A percentile compares a stretch with the other conserved stretches of the same genome.
These are phyloP conservation scores for Drepana arcuata DNA, from an alignment of 1,140 invertebrate species.

Conservation along the genomic window DNA sequence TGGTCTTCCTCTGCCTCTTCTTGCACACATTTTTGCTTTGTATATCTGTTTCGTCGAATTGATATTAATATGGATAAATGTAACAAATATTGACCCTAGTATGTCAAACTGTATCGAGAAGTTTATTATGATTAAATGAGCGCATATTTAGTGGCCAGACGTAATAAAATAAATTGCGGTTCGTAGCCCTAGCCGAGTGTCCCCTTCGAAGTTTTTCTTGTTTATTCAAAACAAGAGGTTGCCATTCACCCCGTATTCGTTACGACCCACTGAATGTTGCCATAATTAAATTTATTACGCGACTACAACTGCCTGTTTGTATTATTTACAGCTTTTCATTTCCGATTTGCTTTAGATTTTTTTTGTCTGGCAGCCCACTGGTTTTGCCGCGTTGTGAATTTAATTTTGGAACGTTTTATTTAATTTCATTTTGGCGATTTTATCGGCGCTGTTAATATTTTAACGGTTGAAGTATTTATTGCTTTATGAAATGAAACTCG, in stretches of 20 bases:
- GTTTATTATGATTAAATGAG: no score
- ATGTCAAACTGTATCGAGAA: no score
- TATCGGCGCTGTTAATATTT: no score
- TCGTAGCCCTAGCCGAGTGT: neutral
- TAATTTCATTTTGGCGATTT: no score
- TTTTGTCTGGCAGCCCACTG: no score
- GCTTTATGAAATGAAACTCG: no score
- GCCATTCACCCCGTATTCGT: constrained; percentile 4
- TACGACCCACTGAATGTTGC: constrained; percentile 15
- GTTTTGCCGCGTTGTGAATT: no score
- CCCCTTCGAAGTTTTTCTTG: constrained; percentile 1
- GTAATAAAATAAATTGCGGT: neutral
- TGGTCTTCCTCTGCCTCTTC: no score
- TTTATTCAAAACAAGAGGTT: constrained; percentile 6
- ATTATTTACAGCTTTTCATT: constrained; percentile 25
- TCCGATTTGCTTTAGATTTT: constrained; percentile 19
- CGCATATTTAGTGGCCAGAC: neutral
- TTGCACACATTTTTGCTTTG: no score
- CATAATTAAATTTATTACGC: constrained; percentile 30
- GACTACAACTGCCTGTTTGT: constrained; percentile 15
- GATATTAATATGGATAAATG: neutral
- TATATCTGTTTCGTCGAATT: no score
- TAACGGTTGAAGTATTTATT: no score
- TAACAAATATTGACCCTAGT: neutral
- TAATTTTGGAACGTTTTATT: no score